Conservation (phyloP, 2,797 vertebrate species). For the Lerista edwardsae region DNA sequence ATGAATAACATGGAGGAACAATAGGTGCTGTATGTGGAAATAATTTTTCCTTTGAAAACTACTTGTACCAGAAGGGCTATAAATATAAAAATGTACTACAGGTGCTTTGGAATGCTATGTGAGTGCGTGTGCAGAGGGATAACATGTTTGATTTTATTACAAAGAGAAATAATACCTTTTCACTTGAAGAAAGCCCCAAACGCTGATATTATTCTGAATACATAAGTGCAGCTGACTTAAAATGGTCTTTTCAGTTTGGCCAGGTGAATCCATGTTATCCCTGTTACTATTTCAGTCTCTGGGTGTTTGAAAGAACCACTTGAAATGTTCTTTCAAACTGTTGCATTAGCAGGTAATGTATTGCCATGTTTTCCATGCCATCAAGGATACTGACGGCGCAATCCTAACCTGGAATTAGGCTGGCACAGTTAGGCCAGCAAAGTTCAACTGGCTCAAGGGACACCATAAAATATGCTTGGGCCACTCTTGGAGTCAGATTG, state of each 20-base stretch:
- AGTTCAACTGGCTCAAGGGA: too few species aligned
- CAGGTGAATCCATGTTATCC: background rate
- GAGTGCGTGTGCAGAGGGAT: background rate
- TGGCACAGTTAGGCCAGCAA: too few species aligned
- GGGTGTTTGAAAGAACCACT: background rate
- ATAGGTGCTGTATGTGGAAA: conserved; percentile 24
- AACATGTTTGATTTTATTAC: background rate
- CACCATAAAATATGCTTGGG: too few species aligned
- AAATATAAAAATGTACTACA: conserved; percentile 12
- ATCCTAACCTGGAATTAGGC: too few species aligned
- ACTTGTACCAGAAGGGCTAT: conserved; percentile 9
- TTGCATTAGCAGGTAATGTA: too few species aligned
- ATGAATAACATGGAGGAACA: conserved; percentile 26
- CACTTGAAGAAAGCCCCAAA: background rate
- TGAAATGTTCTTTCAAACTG: background rate
- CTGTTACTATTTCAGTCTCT: background rate
- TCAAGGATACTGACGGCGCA: too few species aligned
- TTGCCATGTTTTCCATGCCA: too few species aligned
- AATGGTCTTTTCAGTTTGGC: background rate
- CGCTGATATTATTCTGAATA: conserved; percentile 3
- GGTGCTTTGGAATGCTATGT: conserved; percentile 3
- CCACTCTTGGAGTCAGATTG: too few species aligned
- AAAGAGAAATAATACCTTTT: background rate
- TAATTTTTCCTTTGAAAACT: conserved; percentile 30
- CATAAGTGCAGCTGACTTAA: background rate